Evolutionary conservation across 2,113 vertebrate species (phyloP).

Genomic region (Pelusios castaneus): DNA sequence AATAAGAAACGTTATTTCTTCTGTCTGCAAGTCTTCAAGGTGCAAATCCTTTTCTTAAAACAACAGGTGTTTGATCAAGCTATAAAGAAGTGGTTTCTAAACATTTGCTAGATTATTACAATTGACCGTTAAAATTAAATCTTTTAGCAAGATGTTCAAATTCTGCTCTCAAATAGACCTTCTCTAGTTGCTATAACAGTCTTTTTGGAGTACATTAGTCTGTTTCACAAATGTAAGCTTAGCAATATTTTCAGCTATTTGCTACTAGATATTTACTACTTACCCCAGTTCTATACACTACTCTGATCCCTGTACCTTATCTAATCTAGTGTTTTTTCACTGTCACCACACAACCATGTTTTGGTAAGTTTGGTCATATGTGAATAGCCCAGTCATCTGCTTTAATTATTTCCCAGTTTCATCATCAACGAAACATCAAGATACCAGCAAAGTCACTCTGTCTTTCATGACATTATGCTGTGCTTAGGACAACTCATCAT

Average conservation of each 20-base stretch:
- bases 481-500: conserved; percentile 18
- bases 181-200: not conserved
- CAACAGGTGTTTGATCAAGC: not conserved
- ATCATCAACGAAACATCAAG: not conserved
- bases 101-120: not conserved
- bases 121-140: not conserved
- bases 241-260: not conserved
- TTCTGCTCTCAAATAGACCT: not conserved
- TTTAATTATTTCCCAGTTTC: not conserved
- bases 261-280: not conserved
- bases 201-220: not conserved
- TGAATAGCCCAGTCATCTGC: not conserved
- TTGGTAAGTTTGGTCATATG: not conserved
- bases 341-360: not conserved
- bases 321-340: not conserved
- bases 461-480: not conserved
- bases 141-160: not conserved
- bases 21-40: not conserved
- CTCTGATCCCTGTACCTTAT: not conserved
- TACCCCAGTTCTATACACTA: not conserved
- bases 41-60: not conserved
- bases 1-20: not conserved
- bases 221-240: not conserved
- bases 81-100: not conserved
- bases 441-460: not conserved